Evolutionary conservation across 2,113 vertebrate species (phyloP).

Genomic region (Ia io): DNA sequence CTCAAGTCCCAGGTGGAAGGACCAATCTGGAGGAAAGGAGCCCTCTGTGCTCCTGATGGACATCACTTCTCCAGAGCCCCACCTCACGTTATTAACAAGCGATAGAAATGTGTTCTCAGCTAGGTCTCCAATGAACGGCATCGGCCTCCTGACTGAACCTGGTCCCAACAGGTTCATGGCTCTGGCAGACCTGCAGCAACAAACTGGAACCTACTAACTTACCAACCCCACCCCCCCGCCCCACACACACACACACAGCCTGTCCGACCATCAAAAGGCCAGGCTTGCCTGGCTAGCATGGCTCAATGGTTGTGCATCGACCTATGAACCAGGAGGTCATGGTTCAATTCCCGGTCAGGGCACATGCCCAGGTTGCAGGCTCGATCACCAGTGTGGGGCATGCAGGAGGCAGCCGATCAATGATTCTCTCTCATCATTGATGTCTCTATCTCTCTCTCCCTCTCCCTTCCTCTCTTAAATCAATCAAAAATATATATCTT

Average conservation of each 20-base stretch:
- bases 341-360: too few relatives aligned
- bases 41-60: fast-evolving
- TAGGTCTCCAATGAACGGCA: background rate
- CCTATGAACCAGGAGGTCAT: too few relatives aligned
- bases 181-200: background rate
- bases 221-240: too few relatives aligned
- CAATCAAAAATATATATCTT: too few relatives aligned
- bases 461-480: too few relatives aligned
- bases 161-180: background rate
- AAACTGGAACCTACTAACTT: fast-evolving
- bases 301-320: too few relatives aligned
- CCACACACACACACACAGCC: too few relatives aligned
- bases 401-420: too few relatives aligned
- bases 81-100: background rate
- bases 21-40: background rate
- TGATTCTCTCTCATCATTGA: too few relatives aligned
- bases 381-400: too few relatives aligned
- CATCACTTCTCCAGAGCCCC: background rate
- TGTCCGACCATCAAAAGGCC: background rate
- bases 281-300: background rate
- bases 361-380: too few relatives aligned
- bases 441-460: too few relatives aligned
- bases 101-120: background rate
- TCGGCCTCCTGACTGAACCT: background rate
- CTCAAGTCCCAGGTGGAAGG: background rate